These are phyloP conservation scores for Leptonema lineaticorne DNA, from an alignment of 1,140 invertebrate species.

Conservation along the genomic window DNA sequence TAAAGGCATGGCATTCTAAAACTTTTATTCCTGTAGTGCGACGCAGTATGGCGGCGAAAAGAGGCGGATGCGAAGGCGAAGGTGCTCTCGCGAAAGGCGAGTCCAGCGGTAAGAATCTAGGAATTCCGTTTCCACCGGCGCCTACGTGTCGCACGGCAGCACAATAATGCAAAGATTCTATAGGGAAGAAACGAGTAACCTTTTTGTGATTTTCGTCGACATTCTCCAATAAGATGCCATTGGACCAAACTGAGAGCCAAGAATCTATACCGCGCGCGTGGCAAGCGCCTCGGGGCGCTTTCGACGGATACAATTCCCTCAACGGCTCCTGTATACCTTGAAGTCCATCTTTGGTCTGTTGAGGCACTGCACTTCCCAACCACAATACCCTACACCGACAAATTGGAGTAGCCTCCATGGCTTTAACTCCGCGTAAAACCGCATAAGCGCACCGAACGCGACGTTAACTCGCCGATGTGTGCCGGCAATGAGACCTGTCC, in stretches of 20 bases:
- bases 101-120: conserved; percentile 93
- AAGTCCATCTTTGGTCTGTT: conserved; percentile 95
- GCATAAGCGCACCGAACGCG: conserved; percentile 37
- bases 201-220: conserved; percentile 94
- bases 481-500: conserved; percentile 27
- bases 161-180: conserved; percentile 95
- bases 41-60: conserved; percentile 95
- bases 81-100: conserved; percentile 91
- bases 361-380: conserved; percentile 94
- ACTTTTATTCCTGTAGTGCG: conserved; percentile 98
- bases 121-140: conserved; percentile 63
- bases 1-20: conserved; percentile 98
- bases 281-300: conserved; percentile 65
- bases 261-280: conserved; percentile 90
- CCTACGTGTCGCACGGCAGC: conserved; percentile 89
- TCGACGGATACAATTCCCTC: conserved; percentile 92
- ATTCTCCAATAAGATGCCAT: conserved; percentile 94
- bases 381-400: conserved; percentile 97
- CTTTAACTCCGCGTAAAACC: conserved; percentile 11
- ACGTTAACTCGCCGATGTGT: conserved; percentile 29
- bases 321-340: conserved; percentile 97
- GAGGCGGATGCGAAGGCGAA: conserved; percentile 84
- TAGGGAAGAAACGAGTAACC: conserved; percentile 95
- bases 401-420: conserved; percentile 81
- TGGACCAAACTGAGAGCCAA: conserved; percentile 96